phyloP scores from a whole-genome alignment of 2,888 invertebrate genomes.

The Phyto melanocephala region DNA sequence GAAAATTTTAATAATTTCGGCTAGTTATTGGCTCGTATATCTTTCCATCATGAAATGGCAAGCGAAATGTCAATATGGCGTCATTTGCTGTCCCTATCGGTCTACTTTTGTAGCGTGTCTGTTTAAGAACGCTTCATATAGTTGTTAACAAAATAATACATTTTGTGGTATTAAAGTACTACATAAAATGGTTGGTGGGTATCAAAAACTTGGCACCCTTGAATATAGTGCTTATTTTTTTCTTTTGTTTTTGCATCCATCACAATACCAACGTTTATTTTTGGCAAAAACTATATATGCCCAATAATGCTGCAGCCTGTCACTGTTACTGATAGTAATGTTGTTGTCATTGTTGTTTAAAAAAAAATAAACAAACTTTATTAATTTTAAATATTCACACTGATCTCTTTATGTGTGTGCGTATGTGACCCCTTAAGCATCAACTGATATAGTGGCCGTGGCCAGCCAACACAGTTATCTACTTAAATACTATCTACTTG shows the following conservation, averaged over 20 bases:
- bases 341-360: background rate
- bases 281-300: background rate
- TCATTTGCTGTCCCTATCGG: too few species aligned
- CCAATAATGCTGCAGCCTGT: background rate
- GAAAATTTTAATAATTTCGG: too few species aligned
- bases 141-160: too few species aligned
- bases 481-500: conserved; percentile 1
- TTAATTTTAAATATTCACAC: conserved; percentile 15
- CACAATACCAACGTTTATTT: background rate
- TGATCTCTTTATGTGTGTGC: background rate
- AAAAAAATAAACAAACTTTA: background rate
- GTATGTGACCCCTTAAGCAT: background rate
- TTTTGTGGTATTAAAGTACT: too few species aligned
- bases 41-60: too few species aligned
- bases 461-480: background rate
- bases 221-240: too few species aligned
- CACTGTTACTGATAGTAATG: background rate
- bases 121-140: too few species aligned
- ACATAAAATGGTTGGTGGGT: too few species aligned
- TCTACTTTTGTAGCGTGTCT: too few species aligned
- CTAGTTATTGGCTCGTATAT: too few species aligned
- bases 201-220: too few species aligned
- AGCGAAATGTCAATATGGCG: too few species aligned
- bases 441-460: background rate
- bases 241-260: background rate